These are phyloP conservation scores for Ooceraea biroi DNA, from an alignment of 1,140 invertebrate genomes.

Conservation along the genomic window DNA sequence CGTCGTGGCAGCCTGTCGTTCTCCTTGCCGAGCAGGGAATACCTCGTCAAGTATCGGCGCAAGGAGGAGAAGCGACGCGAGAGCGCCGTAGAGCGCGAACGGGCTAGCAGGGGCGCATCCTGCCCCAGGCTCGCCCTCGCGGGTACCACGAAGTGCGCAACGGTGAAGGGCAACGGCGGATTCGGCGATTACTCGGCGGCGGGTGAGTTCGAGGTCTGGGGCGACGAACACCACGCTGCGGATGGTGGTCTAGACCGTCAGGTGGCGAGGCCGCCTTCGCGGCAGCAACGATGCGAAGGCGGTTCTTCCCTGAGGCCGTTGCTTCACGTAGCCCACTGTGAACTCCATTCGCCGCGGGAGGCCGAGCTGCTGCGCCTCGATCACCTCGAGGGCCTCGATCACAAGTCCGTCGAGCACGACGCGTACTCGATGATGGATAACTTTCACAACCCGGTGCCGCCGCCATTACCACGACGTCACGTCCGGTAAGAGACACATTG, in stretches of 20 bases:
- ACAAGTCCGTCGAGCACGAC: constrained; percentile 81
- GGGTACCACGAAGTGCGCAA: constrained; percentile 81
- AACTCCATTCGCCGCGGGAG: constrained; percentile 84
- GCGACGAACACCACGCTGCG: constrained; percentile 81
- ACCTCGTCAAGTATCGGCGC: constrained; percentile 70
- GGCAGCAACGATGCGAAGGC: constrained; percentile 84
- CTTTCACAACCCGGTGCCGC: constrained; percentile 84
- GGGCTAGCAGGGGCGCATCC: constrained; percentile 57
- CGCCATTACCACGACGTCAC: constrained; percentile 83
- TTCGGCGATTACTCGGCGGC: constrained; percentile 85
- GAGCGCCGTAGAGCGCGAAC: constrained; percentile 34
- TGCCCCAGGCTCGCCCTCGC: constrained; percentile 72
- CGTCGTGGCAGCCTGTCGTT: constrained; percentile 70
- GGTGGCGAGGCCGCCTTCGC: constrained; percentile 81
- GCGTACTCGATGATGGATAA: constrained; percentile 85
- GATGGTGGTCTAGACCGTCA: constrained; percentile 84
- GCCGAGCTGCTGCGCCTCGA: constrained; percentile 84
- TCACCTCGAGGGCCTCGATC: constrained; percentile 82
- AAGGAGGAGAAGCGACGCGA: constrained; percentile 62
- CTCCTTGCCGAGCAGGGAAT: constrained; percentile 63
- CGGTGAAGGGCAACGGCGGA: constrained; percentile 85
- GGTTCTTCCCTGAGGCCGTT: constrained; percentile 84
- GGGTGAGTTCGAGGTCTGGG: constrained; percentile 86
- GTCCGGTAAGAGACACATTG: constrained; percentile 81
- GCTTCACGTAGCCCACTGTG: constrained; percentile 85